These are phyloP conservation scores for Aphidoletes aphidimyza DNA, from an alignment of 2,888 invertebrate species.

Conservation along the genomic window DNA sequence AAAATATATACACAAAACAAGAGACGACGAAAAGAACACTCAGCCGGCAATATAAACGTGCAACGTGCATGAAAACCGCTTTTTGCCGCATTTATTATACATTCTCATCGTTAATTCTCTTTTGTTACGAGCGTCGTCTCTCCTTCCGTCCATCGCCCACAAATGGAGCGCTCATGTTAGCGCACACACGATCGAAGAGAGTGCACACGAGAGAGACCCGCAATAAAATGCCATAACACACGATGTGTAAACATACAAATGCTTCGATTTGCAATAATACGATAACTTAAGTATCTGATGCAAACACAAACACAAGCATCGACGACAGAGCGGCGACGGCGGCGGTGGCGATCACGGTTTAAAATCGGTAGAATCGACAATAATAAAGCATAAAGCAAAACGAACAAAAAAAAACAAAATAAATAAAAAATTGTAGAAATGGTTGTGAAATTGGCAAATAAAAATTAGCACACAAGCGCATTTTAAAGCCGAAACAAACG, in stretches of 20 bases:
- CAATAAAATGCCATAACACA: constrained; percentile 50
- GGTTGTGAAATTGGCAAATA: constrained; percentile 6
- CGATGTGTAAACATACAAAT: constrained; percentile 47
- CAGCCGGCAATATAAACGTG: constrained; percentile 27
- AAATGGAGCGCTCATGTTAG: neutral
- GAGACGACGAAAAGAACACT: neutral
- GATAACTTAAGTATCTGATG: neutral
- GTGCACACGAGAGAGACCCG: neutral
- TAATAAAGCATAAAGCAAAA: neutral
- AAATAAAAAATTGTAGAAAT: neutral
- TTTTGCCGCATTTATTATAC: constrained; percentile 40
- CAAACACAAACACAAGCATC: neutral
- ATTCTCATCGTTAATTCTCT: constrained; percentile 16
- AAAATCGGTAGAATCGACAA: constrained; percentile 4
- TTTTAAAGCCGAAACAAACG: neutral
- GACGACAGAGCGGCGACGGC: neutral
- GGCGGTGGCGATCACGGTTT: neutral
- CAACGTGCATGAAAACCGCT: constrained; percentile 50
- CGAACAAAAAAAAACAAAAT: neutral
- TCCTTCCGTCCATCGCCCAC: neutral
- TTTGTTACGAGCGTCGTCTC: neutral
- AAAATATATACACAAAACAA: neutral
- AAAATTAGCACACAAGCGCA: neutral
- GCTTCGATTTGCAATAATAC: constrained; percentile 24
- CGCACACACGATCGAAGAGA: neutral